Percentiles rank a stretch among this genome's conserved stretches.
Evolutionary conservation across 92 coral and sea anemone genomes (phyloP).

Genomic region (Micromussa lordhowensis): DNA sequence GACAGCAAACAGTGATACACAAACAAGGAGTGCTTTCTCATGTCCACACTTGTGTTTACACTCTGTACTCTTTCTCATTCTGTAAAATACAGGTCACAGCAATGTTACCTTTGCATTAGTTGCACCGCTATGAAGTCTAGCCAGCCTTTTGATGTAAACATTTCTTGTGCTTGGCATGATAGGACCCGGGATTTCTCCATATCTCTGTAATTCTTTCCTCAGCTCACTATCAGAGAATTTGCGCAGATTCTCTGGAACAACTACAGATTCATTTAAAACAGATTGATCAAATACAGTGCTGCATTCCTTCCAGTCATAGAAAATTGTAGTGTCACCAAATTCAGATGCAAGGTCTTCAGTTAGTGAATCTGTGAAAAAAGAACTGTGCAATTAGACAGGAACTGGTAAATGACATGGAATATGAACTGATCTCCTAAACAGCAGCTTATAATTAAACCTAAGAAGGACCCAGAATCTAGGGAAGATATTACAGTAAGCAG

Average conservation of each 20-base stretch:
- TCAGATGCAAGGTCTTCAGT: neutral
- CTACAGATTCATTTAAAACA: conserved; percentile 49
- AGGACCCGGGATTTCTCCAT: conserved; percentile 89
- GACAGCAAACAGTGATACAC: no score
- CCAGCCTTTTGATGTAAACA: conserved; percentile 74
- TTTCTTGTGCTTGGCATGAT: conserved; percentile 72
- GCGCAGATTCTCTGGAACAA: conserved; percentile 53
- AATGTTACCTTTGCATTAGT: conserved; percentile 15
- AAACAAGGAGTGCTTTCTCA: no score
- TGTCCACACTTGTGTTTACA: no score
- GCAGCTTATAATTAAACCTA: neutral
- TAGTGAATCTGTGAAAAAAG: neutral
- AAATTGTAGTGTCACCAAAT: conserved; percentile 62
- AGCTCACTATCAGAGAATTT: conserved; percentile 53
- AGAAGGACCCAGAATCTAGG: neutral
- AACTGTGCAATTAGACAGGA: neutral
- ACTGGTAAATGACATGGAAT: neutral
- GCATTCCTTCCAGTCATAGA: conserved; percentile 94
- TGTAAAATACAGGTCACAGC: neutral
- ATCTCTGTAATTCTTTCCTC: conserved; percentile 30
- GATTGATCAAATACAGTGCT: conserved; percentile 50
- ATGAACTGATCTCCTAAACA: neutral
- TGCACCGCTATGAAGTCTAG: conserved; percentile 68
- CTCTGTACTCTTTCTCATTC: neutral
- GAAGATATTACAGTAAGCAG: neutral